phyloP scores from a whole-genome alignment of 1,140 invertebrate species.

The Zaprionus gabonicus region DNA sequence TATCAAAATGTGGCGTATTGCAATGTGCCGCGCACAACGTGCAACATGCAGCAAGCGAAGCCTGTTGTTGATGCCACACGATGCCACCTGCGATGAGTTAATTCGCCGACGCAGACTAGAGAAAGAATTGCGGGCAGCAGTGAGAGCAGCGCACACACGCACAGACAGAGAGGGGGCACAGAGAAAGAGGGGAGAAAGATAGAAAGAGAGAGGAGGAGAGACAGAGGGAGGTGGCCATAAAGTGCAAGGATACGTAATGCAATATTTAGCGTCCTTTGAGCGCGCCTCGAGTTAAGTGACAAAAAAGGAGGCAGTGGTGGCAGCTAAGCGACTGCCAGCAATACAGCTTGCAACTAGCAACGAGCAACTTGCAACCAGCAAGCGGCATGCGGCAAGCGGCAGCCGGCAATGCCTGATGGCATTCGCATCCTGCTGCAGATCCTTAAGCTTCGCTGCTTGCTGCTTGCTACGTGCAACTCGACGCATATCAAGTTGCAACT shows the following conservation, averaged over 20 bases:
- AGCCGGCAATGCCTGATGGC: constrained; percentile 23
- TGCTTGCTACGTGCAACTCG: constrained; percentile 64
- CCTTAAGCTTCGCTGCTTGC: constrained; percentile 44
- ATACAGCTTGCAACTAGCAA: not conserved
- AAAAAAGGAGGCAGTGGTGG: constrained; percentile 44
- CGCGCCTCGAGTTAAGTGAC: constrained; percentile 73
- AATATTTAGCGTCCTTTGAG: constrained; percentile 81
- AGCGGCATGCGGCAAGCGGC: constrained; percentile 6
- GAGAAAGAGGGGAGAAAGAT: no score
- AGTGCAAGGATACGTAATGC: constrained; percentile 81
- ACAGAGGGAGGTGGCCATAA: constrained; percentile 46
- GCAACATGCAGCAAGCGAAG: not conserved
- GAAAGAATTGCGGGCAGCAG: no score
- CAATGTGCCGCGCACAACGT: not conserved
- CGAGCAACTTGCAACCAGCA: constrained; percentile 8
- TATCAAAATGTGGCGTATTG: constrained; percentile 38
- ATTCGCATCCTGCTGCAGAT: constrained; percentile 39
- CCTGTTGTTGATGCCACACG: constrained; percentile 9
- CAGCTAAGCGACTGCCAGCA: constrained; percentile 18
- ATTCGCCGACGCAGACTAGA: constrained; percentile 13
- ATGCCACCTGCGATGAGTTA: constrained; percentile 35
- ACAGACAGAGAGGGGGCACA: no score
- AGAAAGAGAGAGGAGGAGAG: no score
- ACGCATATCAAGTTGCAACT: constrained; percentile 80
- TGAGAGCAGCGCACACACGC: not conserved